phyloP scores from a whole-genome alignment of 2,797 vertebrate genomes.

The Anguilla obscura region DNA sequence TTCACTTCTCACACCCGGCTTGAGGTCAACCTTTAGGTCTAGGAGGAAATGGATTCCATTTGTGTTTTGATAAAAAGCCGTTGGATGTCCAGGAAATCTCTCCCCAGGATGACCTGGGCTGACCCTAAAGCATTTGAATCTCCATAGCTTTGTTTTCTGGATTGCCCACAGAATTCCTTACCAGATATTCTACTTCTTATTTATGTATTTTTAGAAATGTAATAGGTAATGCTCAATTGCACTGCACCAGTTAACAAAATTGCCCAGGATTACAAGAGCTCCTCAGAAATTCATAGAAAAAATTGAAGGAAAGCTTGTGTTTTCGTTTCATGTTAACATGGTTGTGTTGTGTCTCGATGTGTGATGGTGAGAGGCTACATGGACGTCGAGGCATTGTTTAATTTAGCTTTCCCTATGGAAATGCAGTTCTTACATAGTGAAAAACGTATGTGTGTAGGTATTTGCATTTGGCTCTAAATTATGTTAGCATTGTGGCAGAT shows the following conservation, averaged over 20 bases:
- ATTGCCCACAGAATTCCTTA: neutral
- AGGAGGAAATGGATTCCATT: constrained; percentile 39
- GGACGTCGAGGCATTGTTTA: neutral
- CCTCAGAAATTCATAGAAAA: neutral
- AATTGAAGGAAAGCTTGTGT: neutral
- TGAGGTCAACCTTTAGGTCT: constrained; percentile 29
- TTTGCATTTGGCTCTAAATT: neutral
- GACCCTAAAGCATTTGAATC: neutral
- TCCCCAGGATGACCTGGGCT: neutral
- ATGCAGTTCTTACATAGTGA: neutral
- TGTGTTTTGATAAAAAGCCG: constrained; percentile 33
- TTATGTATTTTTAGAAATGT: neutral
- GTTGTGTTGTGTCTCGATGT: too few species aligned
- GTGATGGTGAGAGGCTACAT: neutral
- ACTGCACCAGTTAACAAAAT: neutral
- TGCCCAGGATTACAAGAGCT: neutral
- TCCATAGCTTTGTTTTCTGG: neutral
- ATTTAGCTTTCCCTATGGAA: neutral
- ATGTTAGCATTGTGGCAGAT: neutral
- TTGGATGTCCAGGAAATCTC: constrained; percentile 3
- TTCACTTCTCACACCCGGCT: constrained; percentile 19
- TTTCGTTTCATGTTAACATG: neutral
- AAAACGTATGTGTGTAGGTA: neutral
- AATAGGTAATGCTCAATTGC: neutral
- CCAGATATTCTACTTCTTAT: neutral